Conservation (phyloP, 53 echinoderm and acorn worm genomes). For the Stichopus horrens region DNA sequence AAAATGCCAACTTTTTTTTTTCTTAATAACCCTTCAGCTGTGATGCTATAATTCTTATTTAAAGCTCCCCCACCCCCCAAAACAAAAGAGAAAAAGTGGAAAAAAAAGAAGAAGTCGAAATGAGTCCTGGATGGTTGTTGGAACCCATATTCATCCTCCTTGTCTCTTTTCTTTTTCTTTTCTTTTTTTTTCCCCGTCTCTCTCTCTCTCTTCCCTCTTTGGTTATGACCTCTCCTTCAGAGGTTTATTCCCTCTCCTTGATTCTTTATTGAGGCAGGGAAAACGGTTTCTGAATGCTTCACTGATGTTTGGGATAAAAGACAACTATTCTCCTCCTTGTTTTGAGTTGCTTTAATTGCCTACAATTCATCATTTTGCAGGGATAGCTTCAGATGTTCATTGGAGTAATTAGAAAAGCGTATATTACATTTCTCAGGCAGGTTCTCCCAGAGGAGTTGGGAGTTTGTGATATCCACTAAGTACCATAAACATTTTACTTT, state of each 20-base stretch:
- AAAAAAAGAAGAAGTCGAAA: not conserved
- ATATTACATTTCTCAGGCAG: conserved; percentile 39
- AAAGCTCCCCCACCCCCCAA: not conserved
- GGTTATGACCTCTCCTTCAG: conserved; percentile 30
- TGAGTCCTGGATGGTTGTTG: not conserved
- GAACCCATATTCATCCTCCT: conserved; percentile 13
- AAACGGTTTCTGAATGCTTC: conserved; percentile 38
- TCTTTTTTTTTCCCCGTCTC: not conserved
- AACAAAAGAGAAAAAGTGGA: conserved; percentile 3
- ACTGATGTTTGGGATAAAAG: conserved; percentile 41
- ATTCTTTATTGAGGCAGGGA: conserved; percentile 40
- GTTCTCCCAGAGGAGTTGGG: conserved; percentile 28
- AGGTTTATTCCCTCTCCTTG: conserved; percentile 10
- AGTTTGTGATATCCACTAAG: conserved; percentile 48
- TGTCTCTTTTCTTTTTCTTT: not conserved
- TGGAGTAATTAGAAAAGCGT: conserved; percentile 44
- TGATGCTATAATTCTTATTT: conserved; percentile 38
- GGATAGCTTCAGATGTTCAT: conserved; percentile 46
- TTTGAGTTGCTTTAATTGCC: conserved; percentile 37
- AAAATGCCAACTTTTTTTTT: not conserved
- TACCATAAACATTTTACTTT: conserved; percentile 48
- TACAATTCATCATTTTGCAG: conserved; percentile 42
- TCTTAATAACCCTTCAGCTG: conserved; percentile 47
- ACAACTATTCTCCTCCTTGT: conserved; percentile 22
- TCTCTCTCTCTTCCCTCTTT: not conserved